phyloP scores from a whole-genome alignment of 1,140 invertebrate genomes.

The Vollenhovia emeryi region DNA sequence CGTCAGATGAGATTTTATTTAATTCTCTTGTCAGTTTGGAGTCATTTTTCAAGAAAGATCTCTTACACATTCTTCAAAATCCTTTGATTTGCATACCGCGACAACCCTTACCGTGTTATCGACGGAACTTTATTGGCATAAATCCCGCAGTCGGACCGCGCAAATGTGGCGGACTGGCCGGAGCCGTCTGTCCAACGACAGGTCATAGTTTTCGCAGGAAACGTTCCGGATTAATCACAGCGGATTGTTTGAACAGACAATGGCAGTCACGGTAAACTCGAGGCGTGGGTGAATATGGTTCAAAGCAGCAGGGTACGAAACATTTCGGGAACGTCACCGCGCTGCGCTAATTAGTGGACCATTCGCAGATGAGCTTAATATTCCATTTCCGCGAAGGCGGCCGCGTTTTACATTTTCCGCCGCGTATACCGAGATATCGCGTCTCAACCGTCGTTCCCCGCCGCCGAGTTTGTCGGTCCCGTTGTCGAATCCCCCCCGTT shows the following conservation, averaged over 20 bases:
- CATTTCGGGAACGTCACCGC: conserved; percentile 52
- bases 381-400: conserved; percentile 31
- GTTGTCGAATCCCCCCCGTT: conserved; percentile 4
- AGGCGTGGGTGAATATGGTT: conserved; percentile 56
- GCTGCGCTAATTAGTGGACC: conserved; percentile 64
- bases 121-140: conserved; percentile 47
- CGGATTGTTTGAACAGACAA: conserved; percentile 72
- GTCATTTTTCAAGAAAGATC: not conserved
- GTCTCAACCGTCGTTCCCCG: not conserved
- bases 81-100: not conserved
- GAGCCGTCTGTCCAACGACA: conserved; percentile 40
- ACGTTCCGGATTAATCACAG: conserved; percentile 71
- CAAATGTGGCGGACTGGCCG: conserved; percentile 12
- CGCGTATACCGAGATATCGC: conserved; percentile 7
- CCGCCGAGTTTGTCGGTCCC: no score
- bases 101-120: not conserved
- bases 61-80: not conserved
- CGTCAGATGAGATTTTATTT: not conserved
- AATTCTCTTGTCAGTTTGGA: not conserved
- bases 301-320: conserved; percentile 40
- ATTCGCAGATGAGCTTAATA: conserved; percentile 53
- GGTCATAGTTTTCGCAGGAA: conserved; percentile 67
- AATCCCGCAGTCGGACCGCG: not conserved
- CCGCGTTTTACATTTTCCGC: conserved; percentile 25
- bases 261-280: conserved; percentile 67